Base-by-base conservation (phyloP, 2,888 invertebrate species). In the Cylloceria caligata region DNA sequence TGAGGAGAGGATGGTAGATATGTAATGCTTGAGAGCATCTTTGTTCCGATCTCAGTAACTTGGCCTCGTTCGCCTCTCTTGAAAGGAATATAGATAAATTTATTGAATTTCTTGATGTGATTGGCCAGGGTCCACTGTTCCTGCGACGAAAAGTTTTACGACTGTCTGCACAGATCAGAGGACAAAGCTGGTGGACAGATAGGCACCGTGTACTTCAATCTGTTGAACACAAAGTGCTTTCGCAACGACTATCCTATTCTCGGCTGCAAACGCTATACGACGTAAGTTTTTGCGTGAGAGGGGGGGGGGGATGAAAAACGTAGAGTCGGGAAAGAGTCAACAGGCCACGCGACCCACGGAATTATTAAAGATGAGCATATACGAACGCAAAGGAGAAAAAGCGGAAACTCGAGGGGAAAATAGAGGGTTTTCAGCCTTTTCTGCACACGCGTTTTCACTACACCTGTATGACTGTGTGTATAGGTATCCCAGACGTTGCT, bases 161-260 rank as follows among this genome's bases (percentile, higher is more conserved):
- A 92, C 57, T 95, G 94, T 87, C 92, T 95, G 78, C 92, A 92
- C 75, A 85, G 81, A 52, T 88, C 90, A 39, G 77, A 83, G 62
- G 91, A 91, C 83, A 73, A 77, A 34, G 87, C 84, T 45, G 88
- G 89, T 39, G 77, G 84, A 13, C 87, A 90, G 84, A 89, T 93
- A 62, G 93, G 93, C 57, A 90, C 92, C 73, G 89, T 94, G 36
- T 95, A 94, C 91, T 94, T 94, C 92, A 94, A 93, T 88, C 88
- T 94, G 64, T 88, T 94, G 34, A 93, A 93, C 24, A 95, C 95
- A 0, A 91, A 95, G 88, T 96, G 96, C 91, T 96, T 93, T 88
- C 93, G 93, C 78, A 85, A 94, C 30, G 95, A 95, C 82, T 94
- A 94, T 87, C 95, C 95, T 0, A 92, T 94, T 30, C 89, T 89